Evolutionary conservation across 2,888 invertebrate species (phyloP), one percentile per base, ranked within the genome.

Genomic region (Gibbula magus): DNA sequence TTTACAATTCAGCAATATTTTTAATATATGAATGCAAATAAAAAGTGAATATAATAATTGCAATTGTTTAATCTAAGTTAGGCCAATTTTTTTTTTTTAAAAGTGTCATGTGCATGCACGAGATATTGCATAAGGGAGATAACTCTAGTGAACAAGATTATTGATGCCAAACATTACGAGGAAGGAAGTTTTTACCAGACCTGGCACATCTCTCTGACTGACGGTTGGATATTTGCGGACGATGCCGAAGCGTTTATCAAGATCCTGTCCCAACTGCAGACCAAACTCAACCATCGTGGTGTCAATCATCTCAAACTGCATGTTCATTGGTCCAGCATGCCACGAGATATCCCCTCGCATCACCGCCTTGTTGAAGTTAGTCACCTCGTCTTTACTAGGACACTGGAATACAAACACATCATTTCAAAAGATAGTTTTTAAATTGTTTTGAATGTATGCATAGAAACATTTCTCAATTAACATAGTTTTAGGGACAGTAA

Each of bases 321-420:
- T 90, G 82, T 92, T 91, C 91, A 91, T 91, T 32, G 91, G 89
- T 35, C 91, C 91, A 79, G 91, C 90, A 86, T 91, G 91, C 91
- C 91, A 91, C 35, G 89, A 89, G 66, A 91, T 90, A 54, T 84
- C 82, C 8, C 91, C 91, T 4, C 32, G 13, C 51, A 85, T 80
- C 2, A 91, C 86, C 1, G 91, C 90, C 10, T 78, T 51, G 25
- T 77, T 77, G 80, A 91, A 89, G 3, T 77, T 52, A 8, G 79
- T 61, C 7, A 83, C 73, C 39, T 84, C 84, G 8, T 83, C 76
- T 3, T 81, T 78, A 83, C 84, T 86, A 20, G 91, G 91, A 83
- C 91, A 91, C 91, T 91, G 80, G 10, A 84, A 85, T 54, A 35
- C 73, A 56, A 45, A 45, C 10, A 45, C 5, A 8, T 10, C 45